A percentile compares a stretch with the other conserved stretches of the same genome.
Evolutionary conservation across 2,888 invertebrate species (phyloP).

Genomic region (Antheraea assamensis): DNA sequence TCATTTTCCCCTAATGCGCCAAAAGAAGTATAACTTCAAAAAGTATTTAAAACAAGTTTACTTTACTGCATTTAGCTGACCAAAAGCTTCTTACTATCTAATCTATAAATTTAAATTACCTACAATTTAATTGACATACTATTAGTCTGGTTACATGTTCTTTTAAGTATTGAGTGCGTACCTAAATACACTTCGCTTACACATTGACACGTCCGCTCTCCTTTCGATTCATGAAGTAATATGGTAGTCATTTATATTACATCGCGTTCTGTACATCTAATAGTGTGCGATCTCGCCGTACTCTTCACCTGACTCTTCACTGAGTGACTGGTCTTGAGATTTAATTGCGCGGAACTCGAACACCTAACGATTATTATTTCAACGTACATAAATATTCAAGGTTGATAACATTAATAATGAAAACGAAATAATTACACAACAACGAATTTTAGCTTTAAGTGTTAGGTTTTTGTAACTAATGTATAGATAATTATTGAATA

Average conservation of each 20-base stretch:
- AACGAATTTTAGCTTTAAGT: constrained; percentile 19
- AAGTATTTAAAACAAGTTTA: not conserved
- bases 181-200: constrained; percentile 39
- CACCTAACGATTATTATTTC: constrained; percentile 17
- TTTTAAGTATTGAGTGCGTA: not conserved
- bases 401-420: constrained; percentile 12
- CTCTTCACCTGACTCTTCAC: constrained; percentile 7
- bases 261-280: too few species aligned
- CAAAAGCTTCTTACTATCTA: not conserved
- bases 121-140: not conserved
- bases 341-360: constrained; percentile 12
- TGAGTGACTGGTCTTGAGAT: constrained; percentile 16
- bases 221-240: constrained; percentile 45
- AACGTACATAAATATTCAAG: constrained; percentile 15
- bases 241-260: constrained; percentile 28
- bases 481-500: not conserved
- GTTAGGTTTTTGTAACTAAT: constrained; percentile 24
- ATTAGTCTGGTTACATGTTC: not conserved
- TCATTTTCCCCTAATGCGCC: too few species aligned
- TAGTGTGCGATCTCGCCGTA: not conserved
- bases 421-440: constrained; percentile 14
- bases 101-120: not conserved
- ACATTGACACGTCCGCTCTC: constrained; percentile 54
- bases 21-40: too few species aligned
- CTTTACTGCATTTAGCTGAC: not conserved